These are phyloP conservation scores for Lerema accius DNA, from an alignment of 1,140 invertebrate species.

Conservation along the genomic window DNA sequence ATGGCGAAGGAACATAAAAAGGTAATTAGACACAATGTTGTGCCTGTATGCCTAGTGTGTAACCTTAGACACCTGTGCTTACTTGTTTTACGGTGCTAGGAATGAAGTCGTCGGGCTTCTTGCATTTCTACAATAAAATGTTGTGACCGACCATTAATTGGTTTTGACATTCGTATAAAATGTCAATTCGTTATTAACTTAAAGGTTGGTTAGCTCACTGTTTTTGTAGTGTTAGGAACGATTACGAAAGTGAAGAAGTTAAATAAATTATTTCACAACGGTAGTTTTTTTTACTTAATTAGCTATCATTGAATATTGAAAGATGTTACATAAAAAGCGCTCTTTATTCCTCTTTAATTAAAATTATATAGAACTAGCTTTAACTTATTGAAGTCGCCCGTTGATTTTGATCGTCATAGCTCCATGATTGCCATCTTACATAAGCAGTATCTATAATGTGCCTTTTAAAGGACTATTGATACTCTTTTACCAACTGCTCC, in stretches of 20 bases:
- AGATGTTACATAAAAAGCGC: background rate
- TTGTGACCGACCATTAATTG: background rate
- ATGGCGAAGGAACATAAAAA: constrained; percentile 1
- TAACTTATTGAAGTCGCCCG: too few species aligned
- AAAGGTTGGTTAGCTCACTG: background rate
- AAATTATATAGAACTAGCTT: too few species aligned
- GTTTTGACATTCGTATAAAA: constrained; percentile 35
- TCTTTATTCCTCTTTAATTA: too few species aligned
- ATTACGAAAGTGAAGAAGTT: too few species aligned
- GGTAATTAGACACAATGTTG: constrained; percentile 21
- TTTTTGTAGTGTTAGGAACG: background rate
- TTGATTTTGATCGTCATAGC: too few species aligned
- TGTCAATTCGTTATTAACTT: background rate
- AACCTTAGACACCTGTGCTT: constrained; percentile 39
- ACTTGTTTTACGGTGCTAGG: constrained; percentile 37
- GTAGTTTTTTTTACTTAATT: background rate
- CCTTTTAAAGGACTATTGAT: too few species aligned
- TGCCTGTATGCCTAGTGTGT: constrained; percentile 1
- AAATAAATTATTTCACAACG: background rate
- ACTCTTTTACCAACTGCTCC: too few species aligned
- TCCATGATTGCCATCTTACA: too few species aligned
- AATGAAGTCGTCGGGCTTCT: constrained; percentile 30
- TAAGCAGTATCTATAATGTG: too few species aligned
- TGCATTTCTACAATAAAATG: constrained; percentile 38
- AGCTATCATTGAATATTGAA: background rate